Evolutionary conservation across 2,797 vertebrate genomes (phyloP), one percentile per base, ranked within the genome.

Genomic region (Champsocephalus gunnari): DNA sequence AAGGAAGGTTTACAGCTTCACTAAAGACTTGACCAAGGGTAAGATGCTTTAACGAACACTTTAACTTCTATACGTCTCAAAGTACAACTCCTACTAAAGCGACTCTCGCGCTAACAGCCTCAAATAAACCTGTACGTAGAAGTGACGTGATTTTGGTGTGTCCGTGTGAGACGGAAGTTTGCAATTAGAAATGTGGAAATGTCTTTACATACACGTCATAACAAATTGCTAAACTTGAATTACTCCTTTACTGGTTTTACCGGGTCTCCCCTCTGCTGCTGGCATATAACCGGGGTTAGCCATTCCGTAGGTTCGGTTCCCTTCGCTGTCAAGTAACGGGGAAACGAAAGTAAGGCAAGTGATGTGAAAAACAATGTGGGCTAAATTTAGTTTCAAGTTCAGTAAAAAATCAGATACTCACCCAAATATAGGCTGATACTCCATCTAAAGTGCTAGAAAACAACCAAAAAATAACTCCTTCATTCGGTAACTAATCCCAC

Each of bases 231-330:
- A 48, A 50, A 14, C 0, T 3, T 5, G 4, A 1, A 24, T n/a
- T 9, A 55, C 3, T n/a, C 2, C 3, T n/a, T 0, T 0, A 0
- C 11, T 2, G 5, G 4, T 19, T 58, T 75, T 86, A 95, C 94
- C 93, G 12, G 89, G 58, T 0, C 0, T 3, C 1, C 75, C 79
- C 0, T 11, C 1, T n/a, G 86, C 80, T 19, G 84, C 12, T 9
- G 79, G 77, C 0, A 44, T 0, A 48, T 87, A 94, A 0, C 82
- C 92, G 0, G 89, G 88, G 19, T 91, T 93, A 5, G 71, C 58
- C 0, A 83, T 1, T 1, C 94, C 94, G 4, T 92, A 92, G 5
- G 13, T 50, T 14, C 19, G 59, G 48, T n/a, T 12, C 3, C 79
- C 81, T 1, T 44, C 17, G 17, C 94, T 94, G 73, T 1, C 0